phyloP scores from a whole-genome alignment of 2,888 invertebrate genomes.

The Sinelater perroti region DNA sequence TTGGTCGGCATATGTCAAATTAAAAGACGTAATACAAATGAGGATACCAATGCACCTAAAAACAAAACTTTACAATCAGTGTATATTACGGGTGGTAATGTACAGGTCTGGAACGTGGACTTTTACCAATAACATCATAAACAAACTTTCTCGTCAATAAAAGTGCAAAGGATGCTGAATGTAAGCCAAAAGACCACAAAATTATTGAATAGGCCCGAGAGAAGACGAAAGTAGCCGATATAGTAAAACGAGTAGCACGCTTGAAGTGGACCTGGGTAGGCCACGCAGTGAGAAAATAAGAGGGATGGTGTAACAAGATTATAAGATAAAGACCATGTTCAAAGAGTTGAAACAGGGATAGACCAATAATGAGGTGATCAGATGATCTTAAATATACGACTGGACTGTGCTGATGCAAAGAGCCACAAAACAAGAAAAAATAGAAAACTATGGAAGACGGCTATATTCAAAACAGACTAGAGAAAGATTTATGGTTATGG shows the following conservation, averaged over 20 bases:
- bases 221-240: conserved; percentile 11
- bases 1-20: too few relatives aligned
- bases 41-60: too few relatives aligned
- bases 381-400: conserved; percentile 8
- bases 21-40: too few relatives aligned
- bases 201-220: conserved; percentile 13
- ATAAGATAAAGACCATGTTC: conserved; percentile 8
- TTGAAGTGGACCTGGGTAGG: conserved; percentile 9
- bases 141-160: too few relatives aligned
- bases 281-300: conserved; percentile 18
- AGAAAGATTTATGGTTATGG: too few relatives aligned
- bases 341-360: background rate
- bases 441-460: background rate
- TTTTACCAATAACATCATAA: conserved; percentile 4
- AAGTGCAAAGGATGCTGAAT: too few relatives aligned
- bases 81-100: too few relatives aligned
- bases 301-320: conserved; percentile 12
- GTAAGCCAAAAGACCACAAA: conserved; percentile 11
- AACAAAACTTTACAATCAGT: too few relatives aligned
- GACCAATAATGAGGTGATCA: conserved; percentile 7
- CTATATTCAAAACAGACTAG: conserved; percentile 1
- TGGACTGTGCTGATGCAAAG: background rate
- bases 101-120: background rate
- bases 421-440: conserved; percentile 3
- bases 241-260: conserved; percentile 12